Evolutionary conservation across 2,797 vertebrate genomes (phyloP), one percentile per base, ranked within the genome.

Genomic region (Lindbergichthys nudifrons): DNA sequence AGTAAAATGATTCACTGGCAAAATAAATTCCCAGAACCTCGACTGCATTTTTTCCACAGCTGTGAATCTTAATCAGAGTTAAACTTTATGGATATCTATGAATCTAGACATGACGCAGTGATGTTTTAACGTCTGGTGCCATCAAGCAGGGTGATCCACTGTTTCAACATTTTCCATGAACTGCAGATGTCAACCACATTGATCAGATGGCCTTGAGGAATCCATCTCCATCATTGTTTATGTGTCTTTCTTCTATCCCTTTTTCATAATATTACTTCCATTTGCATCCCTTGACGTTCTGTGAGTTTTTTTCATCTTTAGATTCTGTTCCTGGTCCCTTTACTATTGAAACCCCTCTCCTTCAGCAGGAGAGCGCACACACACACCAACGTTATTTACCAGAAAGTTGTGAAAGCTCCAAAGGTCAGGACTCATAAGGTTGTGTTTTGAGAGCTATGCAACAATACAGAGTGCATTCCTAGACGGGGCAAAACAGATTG

Each of bases 391-490:
- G 11, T 13, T n/a, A 23, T 53, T 26, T 50, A 21, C 47, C 19
- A 45, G 32, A 46, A 45, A 57, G 12, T 3, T 56, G 23, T 10
- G 0, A 50, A 53, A 73, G 5, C 39, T 32, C 21, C 70, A 59
- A 63, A 70, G 48, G 9, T 47, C 45, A 23, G 18, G 54, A 58
- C 45, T 41, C 51, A 54, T 45, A 68, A 12, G 21, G 52, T 48
- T 51, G 46, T 79, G 48, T 73, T 77, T 80, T 70, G 13, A 79
- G 19, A 68, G 63, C 60, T 75, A 77, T 85, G 3, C 2, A 61
- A 84, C 71, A 85, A 87, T 79, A 73, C 75, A 83, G 67, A 81
- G 73, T 80, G 82, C 87, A 83, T 87, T 87, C 66, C 75, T 59
- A 62, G 68, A 72, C 81, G 56, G 36, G 69, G 56, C 43, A 39